phyloP scores from a whole-genome alignment of 92 coral and sea anemone species.

The Ricordea florida region DNA sequence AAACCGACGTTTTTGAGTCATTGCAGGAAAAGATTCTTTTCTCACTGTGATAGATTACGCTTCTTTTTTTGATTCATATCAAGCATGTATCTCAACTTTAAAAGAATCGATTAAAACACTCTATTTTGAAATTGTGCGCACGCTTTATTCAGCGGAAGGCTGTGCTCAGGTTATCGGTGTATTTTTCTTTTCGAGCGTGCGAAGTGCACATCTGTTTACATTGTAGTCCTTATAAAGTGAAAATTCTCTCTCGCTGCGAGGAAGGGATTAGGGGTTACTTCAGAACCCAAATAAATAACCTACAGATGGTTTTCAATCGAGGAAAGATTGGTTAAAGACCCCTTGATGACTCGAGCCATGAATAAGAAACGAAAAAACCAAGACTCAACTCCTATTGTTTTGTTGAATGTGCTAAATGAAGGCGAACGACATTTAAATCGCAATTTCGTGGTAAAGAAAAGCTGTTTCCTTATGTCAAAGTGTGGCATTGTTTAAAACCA shows the following conservation, averaged over 20 bases:
- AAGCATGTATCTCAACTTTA: conserved; percentile 63
- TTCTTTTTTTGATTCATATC: conserved; percentile 37
- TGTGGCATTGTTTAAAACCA: conserved; percentile 63
- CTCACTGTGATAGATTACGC: conserved; percentile 1
- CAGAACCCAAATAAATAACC: conserved; percentile 75
- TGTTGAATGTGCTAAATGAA: conserved; percentile 46
- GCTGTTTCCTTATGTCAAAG: conserved; percentile 89
- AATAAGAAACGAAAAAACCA: not conserved
- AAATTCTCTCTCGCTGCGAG: conserved; percentile 61
- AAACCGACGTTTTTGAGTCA: conserved; percentile 36
- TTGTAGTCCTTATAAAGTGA: conserved; percentile 64
- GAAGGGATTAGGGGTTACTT: conserved; percentile 66
- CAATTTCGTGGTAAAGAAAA: conserved; percentile 69
- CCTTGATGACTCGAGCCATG: conserved; percentile 19
- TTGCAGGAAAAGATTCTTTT: conserved; percentile 30
- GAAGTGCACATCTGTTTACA: conserved; percentile 81
- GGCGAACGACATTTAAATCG: conserved; percentile 69
- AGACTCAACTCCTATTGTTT: conserved; percentile 30
- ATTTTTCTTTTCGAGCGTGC: conserved; percentile 82
- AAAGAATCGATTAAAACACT: conserved; percentile 78
- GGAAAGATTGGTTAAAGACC: conserved; percentile 47
- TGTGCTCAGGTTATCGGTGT: conserved; percentile 75
- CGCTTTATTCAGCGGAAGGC: conserved; percentile 83
- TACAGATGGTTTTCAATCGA: conserved; percentile 46
- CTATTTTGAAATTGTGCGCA: conserved; percentile 65